Base-by-base conservation (phyloP, 2,113 vertebrate species). In the Ginglymostoma cirratum region DNA sequence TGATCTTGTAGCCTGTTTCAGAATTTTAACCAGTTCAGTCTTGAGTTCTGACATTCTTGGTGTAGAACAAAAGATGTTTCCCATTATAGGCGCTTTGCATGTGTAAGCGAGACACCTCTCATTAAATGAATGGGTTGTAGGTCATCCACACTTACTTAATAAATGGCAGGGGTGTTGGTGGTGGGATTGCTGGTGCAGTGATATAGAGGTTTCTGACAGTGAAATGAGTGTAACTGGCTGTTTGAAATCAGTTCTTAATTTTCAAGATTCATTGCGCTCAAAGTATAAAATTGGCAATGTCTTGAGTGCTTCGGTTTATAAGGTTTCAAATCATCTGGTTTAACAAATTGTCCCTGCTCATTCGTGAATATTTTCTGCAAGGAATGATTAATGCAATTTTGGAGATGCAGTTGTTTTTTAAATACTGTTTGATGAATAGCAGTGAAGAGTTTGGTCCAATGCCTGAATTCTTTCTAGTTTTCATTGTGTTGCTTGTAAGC, bases 21-120 rank as follows among this genome's bases (percentile, higher is more conserved):
- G 23, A 72, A 27, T 72, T 52, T 95, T 52, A 70, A 38, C 94
- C 42, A 48, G 94, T 30, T 48, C 30, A 95, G 34, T 69, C 67
- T 30, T 70, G 67, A 72, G 66, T 48, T 5, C 67, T 72, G n/a
- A 61, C 93, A 10, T 70, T 70, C 67, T 94, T 48, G 19, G 38
- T 94, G 21, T 42, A 72, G 67, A 95, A 72, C 94, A 95, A 95
- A 95, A 95, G 38, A 76, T 52, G 21, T 72, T 95, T 48, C 24
- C 38, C 67, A 48, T 72, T 95, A 95, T 52, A 52, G 89, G 38
- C n/a, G 34, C 34, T 66, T 61, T 66, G 89, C 15, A 93, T 66
- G n/a, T 93, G 89, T 23, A 66, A 93, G 66, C 14, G 94, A 95
- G 66, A 72, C n/a, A 95, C 45, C 69, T 76, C 94, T 95, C 69